Percentiles rank a stretch among this genome's conserved stretches.
These are phyloP conservation scores for Umimayanthus chanpuru DNA, from an alignment of 92 coral and sea anemone species.

Conservation along the genomic window DNA sequence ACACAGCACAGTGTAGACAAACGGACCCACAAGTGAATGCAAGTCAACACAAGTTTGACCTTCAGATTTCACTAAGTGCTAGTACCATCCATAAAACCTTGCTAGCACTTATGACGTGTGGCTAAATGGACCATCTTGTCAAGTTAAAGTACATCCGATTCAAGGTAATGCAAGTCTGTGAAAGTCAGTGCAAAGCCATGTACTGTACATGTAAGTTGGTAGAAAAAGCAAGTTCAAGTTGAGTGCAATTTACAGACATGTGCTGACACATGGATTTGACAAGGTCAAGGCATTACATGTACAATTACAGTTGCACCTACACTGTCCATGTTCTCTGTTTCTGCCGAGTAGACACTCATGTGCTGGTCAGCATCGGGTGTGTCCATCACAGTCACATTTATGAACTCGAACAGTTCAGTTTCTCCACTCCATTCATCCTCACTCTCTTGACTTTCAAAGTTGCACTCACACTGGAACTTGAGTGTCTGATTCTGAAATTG, in stretches of 20 bases:
- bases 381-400: constrained; percentile 76
- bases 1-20: no score
- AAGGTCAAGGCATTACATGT: background rate
- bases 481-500: constrained; percentile 78
- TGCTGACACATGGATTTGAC: no score
- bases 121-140: no score
- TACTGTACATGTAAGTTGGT: no score
- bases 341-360: constrained; percentile 80
- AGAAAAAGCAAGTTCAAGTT: no score
- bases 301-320: constrained; percentile 47
- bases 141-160: no score
- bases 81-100: no score
- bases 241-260: no score
- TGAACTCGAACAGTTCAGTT: constrained; percentile 70
- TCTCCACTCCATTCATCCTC: constrained; percentile 49
- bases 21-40: background rate
- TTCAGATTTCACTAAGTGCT: no score
- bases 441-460: constrained; percentile 50
- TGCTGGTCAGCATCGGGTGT: constrained; percentile 75
- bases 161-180: no score
- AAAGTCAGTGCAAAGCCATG: no score
- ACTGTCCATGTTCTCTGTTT: constrained; percentile 93
- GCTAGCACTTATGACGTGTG: no score
- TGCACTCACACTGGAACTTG: constrained; percentile 88
- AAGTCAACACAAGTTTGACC: background rate